Conservation (phyloP, 2,888 invertebrate species). For the Endotricha flammealis region DNA sequence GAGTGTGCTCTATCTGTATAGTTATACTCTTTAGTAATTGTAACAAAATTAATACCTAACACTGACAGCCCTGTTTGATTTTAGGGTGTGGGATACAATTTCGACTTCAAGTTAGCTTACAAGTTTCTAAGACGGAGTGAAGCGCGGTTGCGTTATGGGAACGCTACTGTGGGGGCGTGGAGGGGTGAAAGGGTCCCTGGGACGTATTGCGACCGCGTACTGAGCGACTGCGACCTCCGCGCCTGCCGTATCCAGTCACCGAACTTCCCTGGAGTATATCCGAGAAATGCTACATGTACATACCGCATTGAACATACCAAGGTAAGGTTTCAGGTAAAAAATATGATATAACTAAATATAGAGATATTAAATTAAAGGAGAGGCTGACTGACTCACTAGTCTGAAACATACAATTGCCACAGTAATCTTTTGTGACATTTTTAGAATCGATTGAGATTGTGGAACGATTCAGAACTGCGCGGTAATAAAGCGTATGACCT, state of each 20-base stretch:
- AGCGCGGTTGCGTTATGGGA: slow-evolving; percentile 87
- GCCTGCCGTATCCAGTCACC: slow-evolving; percentile 89
- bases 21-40: too few species aligned
- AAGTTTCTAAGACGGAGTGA: slow-evolving; percentile 88
- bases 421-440: too few species aligned
- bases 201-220: slow-evolving; percentile 88
- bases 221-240: slow-evolving; percentile 85
- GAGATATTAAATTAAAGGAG: too few species aligned
- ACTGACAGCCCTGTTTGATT: slow-evolving; percentile 37
- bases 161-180: slow-evolving; percentile 84
- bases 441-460: too few species aligned
- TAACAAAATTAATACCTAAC: slow-evolving; percentile 5
- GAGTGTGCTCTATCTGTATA: too few species aligned
- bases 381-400: too few species aligned
- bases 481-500: too few species aligned
- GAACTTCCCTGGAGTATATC: slow-evolving; percentile 94
- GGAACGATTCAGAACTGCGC: too few species aligned
- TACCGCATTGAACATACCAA: slow-evolving; percentile 83
- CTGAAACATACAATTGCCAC: too few species aligned
- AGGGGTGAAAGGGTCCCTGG: slow-evolving; percentile 86
- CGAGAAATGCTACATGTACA: slow-evolving; percentile 90
- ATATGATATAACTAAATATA: slow-evolving; percentile 1
- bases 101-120: slow-evolving; percentile 90
- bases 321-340: slow-evolving; percentile 35
- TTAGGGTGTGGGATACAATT: slow-evolving; percentile 87